Evolutionary conservation across 1,140 invertebrate species (phyloP), one percentile per base, ranked within the genome.

Genomic region (Nephotettix cincticeps): DNA sequence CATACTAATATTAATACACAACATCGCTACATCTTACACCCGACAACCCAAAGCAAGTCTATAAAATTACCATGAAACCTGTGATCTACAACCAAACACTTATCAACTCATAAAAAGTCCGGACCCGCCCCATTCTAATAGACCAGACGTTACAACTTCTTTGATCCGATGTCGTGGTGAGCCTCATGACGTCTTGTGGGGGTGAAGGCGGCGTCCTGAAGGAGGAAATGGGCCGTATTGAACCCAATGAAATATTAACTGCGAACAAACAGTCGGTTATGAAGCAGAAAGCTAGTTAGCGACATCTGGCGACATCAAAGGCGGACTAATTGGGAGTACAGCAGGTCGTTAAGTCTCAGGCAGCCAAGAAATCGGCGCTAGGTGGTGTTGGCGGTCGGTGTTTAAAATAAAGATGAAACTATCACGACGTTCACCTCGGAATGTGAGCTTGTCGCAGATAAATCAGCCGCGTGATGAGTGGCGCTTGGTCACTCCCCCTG

Each of bases 331-430:
- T 51, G 47, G 21, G 47, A 51, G 47, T 51, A 17, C 47, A n/a
- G 6, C 36, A 40, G 36, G 6, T 40, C 36, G 17, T 40, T 40
- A 40, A 40, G 36, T 40, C 36, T 17, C 6, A 40, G 36, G 47
- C 47, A 51, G 47, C 47, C 47, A n/a, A 51, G 47, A 51, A 4
- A 51, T 51, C 47, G 47, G 47, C 47, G 47, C 47, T 51, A 51
- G 47, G 14, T 17, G 47, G 14, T 4, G 47, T 21, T 19, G 47
- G 6, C 6, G 36, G 6, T 6, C 6, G 6, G 14, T 17, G 14
- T 51, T n/a, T 19, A 51, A 51, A 19, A 51, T 51, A 51, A 51
- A 51, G 47, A 51, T 51, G 47, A 51, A 51, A 11, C 14, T n/a
- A 51, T 51, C 32, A 14, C 14, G 21, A 51, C 4, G 3, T 51